Conservation (phyloP, 2,113 vertebrate genomes). For the Prochilodus magdalenae region DNA sequence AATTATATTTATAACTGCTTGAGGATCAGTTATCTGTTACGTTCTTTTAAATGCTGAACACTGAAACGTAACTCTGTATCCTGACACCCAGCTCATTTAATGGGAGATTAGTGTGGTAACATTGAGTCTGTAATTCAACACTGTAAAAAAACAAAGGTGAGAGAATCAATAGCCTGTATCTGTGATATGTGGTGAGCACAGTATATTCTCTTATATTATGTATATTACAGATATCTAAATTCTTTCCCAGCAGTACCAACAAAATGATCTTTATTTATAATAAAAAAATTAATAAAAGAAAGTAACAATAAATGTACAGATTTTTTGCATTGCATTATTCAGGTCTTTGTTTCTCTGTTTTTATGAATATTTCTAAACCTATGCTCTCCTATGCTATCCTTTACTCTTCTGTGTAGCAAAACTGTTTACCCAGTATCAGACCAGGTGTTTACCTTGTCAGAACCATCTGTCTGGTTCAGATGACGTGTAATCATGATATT, state of each 20-base stretch:
- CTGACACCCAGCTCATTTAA: conserved; percentile 23
- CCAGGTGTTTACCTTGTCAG: conserved; percentile 12
- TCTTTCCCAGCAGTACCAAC: neutral
- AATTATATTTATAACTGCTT: neutral
- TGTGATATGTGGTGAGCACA: neutral
- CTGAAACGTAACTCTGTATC: conserved; percentile 44
- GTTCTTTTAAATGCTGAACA: conserved; percentile 16
- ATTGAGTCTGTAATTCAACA: conserved; percentile 44
- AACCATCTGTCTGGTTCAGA: conserved; percentile 65
- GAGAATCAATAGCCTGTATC: neutral
- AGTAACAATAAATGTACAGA: neutral
- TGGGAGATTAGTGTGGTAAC: neutral
- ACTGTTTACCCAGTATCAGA: conserved; percentile 6
- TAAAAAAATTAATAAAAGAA: too few species aligned
- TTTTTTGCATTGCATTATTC: neutral
- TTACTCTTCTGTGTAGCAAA: conserved; percentile 14
- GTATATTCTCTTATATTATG: conserved; percentile 6
- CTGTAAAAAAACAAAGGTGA: neutral
- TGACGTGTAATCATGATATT: conserved; percentile 61
- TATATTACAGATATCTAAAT: neutral
- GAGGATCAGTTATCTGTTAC: conserved; percentile 24
- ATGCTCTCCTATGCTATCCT: too few species aligned
- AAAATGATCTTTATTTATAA: neutral
- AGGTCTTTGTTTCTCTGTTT: neutral
- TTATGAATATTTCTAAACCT: neutral